Conservation (phyloP, 2,888 invertebrate species). For the Aphelenchoides bicaudatus region DNA sequence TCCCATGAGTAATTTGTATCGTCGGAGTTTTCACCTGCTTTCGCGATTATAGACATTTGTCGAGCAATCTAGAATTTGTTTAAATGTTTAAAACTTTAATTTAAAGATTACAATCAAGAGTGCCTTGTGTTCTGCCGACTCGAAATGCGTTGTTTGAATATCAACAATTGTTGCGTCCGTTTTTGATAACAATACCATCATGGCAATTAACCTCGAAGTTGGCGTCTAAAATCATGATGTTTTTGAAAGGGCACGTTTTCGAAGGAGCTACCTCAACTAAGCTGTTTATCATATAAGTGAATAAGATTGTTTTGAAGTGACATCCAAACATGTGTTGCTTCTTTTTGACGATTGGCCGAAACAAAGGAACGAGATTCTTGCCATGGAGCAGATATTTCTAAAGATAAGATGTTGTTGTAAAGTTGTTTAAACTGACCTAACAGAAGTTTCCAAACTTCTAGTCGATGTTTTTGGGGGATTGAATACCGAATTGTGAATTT, state of each 20-base stretch:
- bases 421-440: conserved; percentile 4
- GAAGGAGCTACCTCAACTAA: background rate
- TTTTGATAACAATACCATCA: background rate
- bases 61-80: no score
- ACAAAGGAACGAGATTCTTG: background rate
- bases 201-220: background rate
- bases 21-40: no score
- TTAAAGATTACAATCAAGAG: background rate
- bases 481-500: background rate
- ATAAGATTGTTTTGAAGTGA: no score
- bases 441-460: conserved; percentile 5
- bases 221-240: background rate
- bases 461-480: conserved; percentile 1
- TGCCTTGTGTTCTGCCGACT: background rate
- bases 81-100: background rate
- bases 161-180: background rate
- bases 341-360: conserved; percentile 2
- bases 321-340: no score
- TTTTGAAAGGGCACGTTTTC: background rate
- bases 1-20: no score
- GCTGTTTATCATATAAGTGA: no score
- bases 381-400: background rate
- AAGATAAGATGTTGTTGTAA: no score
- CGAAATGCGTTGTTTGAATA: background rate
- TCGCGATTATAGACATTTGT: no score